These are phyloP conservation scores for Heterodera schachtii DNA, from an alignment of 1,140 invertebrate genomes.

Conservation along the genomic window DNA sequence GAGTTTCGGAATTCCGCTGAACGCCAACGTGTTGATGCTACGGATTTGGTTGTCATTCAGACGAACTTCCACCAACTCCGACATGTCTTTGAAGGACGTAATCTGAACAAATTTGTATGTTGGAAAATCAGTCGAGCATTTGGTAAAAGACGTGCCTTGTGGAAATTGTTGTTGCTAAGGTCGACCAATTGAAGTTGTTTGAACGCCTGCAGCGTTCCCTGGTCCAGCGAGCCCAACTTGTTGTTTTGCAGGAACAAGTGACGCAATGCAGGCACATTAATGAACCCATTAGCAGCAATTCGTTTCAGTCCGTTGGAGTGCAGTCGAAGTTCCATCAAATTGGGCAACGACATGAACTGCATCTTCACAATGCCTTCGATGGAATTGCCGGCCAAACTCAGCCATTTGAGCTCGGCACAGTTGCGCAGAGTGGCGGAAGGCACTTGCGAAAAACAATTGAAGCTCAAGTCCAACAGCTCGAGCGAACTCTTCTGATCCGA, in stretches of 20 bases:
- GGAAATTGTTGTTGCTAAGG: slow-evolving; percentile 40
- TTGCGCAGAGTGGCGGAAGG: slow-evolving; percentile 58
- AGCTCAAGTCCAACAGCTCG: slow-evolving; percentile 57
- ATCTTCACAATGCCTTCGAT: slow-evolving; percentile 56
- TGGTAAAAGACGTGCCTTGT: slow-evolving; percentile 12
- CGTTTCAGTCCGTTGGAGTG: slow-evolving; percentile 48
- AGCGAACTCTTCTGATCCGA: slow-evolving; percentile 49
- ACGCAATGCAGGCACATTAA: slow-evolving; percentile 61
- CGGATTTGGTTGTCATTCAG: slow-evolving; percentile 55
- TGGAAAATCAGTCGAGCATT: too few relatives aligned
- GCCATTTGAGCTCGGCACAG: slow-evolving; percentile 44
- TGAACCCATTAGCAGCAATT: slow-evolving; percentile 60
- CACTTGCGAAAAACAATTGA: slow-evolving; percentile 51
- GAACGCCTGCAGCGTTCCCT: slow-evolving; percentile 48
- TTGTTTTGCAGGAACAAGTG: slow-evolving; percentile 56
- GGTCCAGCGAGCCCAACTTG: slow-evolving; percentile 42
- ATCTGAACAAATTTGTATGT: slow-evolving; percentile 35
- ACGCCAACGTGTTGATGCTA: slow-evolving; percentile 59
- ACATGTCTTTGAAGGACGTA: slow-evolving; percentile 61
- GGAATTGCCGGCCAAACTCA: slow-evolving; percentile 56
- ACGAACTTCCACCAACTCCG: slow-evolving; percentile 49
- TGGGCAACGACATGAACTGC: slow-evolving; percentile 64
- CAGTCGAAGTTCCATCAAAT: slow-evolving; percentile 56
- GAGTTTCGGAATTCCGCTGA: slow-evolving; percentile 57
- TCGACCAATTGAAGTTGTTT: slow-evolving; percentile 50